Base-by-base conservation (phyloP, 1,140 invertebrate genomes). In the Drosophila kanapiae region DNA sequence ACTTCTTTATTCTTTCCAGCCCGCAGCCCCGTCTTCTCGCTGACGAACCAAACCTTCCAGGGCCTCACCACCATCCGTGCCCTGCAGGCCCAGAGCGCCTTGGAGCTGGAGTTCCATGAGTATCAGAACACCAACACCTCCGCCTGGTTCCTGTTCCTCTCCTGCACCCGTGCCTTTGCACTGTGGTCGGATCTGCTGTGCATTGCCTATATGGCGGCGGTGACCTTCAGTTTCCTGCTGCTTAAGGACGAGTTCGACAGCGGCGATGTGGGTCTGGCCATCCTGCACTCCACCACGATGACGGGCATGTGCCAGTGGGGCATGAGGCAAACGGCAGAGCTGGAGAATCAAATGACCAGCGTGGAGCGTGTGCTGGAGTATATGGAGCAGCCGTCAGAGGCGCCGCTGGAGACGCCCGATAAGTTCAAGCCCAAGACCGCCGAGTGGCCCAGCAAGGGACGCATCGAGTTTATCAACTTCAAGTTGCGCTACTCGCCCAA, bases 261-360 rank as follows among this genome's bases (percentile, higher is more conserved):
- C 13, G 96, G 96, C 0, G 94, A 96, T 72, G 96, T 97, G 7
- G 97, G 97, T 16, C 81, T 98, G 45, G 95, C 96, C 1, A 95
- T 98, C 57, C 96, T 96, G 0, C 97, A 97, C 84, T 95, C 95
- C 4, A 95, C 97, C 40, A 94, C 95, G 0, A 92, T 98, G 53
- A 96, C 96, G 23, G 96, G 96, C 3, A 95, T 97, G 93, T 96
- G 97, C 59, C 97, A 98, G 86, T 98, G 96, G 95, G 97, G 96
- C 3, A 96, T 98, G 93, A 93, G 97, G 59, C 98, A 98, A 82
- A 97, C 96, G 13, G 96, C 97, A 0, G 96, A 97, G 88, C 92
- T 97, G 5, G 96, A 97, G 80, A 97, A 97, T 86, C 95, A 98
- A 92, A 98, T 98, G 97, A 98, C 97, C 95, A n/a, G 94, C 94